Percentiles rank a stretch among this genome's conserved stretches.
Conservation (phyloP, 2,888 invertebrate genomes). For the Limnephilus rhombicus region DNA sequence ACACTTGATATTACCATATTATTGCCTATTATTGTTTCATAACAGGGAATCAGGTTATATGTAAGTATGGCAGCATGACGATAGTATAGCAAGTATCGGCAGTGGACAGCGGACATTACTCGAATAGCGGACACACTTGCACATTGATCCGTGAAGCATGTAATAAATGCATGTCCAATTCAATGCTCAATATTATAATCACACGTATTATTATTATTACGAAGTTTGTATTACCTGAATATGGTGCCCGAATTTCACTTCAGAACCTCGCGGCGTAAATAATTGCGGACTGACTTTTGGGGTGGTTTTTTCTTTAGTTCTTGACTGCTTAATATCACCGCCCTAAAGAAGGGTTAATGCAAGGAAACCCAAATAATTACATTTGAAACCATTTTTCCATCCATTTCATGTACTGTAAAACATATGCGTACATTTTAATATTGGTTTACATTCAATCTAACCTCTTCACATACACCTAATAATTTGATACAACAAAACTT, state of each 20-base stretch:
- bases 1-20: background rate
- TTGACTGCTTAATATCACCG: no score
- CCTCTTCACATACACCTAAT: no score
- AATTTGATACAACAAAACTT: no score
- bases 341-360: no score
- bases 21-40: background rate
- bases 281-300: background rate
- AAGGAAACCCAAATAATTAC: no score
- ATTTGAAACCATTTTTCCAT: no score
- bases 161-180: conserved; percentile 48
- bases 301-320: background rate
- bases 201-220: conserved; percentile 21
- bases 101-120: background rate
- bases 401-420: no score
- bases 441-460: no score
- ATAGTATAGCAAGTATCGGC: background rate
- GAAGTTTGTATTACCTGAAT: background rate
- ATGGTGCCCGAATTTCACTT: background rate
- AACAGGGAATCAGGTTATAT: background rate
- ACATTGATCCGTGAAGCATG: conserved; percentile 49
- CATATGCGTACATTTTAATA: no score
- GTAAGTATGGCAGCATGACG: background rate
- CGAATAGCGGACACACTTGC: conserved; percentile 42
- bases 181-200: conserved; percentile 42
- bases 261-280: background rate